Evolutionary conservation across 2,113 vertebrate species (phyloP), one percentile per base, ranked within the genome.

Genomic region (Tychaedon coryphoeus): DNA sequence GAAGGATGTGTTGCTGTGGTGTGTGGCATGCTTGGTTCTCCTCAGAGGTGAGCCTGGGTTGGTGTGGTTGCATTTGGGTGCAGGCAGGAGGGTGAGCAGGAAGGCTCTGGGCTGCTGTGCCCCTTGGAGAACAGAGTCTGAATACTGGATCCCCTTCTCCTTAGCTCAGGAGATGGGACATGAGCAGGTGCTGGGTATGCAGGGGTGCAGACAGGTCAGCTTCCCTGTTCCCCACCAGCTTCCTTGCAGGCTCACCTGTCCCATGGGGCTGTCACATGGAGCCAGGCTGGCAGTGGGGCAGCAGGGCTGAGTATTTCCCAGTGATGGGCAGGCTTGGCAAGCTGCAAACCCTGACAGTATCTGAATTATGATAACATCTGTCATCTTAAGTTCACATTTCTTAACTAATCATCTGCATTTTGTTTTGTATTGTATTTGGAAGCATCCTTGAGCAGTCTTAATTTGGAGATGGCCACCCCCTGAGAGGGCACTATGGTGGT

Each of bases 401-500:
- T 45, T 71, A 74, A 60, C 51, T 83, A 11, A 64, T 48, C 12
- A 9, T n/a, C 33, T 91, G 29, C 47, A 26, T 34, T 14, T 50
- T 42, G 77, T 90, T 92, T 71, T 79, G 12, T 53, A 4, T 10
- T 81, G 47, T 8, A 2, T 74, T 89, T 0, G 3, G 53, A 79
- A 76, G 45, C 38, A 36, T 78, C 17, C 22, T 67, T 19, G 48
- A 50, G 24, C 26, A 43, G 53, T 48, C 10, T 29, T 54, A 38
- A 36, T 31, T 19, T 25, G 15, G 31, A 82, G 31, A 13, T 4
- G 3, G 13, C n/a, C 1, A 1, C 12, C 7, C 10, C 2, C 40
- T 36, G 34, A 43, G 38, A 40, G n/a, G 69, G 38, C 2, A 19
- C 53, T 74, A 1, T 0, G n/a, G n/a, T n/a, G n/a, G 0, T 66